Evolutionary conservation across 1,140 invertebrate species (phyloP).

Genomic region (Drosophila varians): DNA sequence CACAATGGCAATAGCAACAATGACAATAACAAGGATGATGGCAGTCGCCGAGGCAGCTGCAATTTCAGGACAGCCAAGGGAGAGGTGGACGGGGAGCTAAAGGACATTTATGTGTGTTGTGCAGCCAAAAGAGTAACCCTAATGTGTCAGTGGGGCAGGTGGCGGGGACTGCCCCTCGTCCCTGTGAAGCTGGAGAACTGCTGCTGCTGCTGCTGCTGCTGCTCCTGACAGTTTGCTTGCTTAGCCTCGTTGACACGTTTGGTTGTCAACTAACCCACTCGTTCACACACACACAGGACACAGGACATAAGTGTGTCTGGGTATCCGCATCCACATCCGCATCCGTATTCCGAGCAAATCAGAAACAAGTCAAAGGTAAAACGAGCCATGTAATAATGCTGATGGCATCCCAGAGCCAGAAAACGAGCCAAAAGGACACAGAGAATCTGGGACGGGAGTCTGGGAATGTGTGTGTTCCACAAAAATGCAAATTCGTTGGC

Average conservation of each 20-base stretch:
- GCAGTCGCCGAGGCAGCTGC: conserved; percentile 46
- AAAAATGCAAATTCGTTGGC: conserved; percentile 69
- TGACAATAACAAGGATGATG: conserved; percentile 44
- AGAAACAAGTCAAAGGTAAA: conserved; percentile 73
- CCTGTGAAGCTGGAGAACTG: conserved; percentile 7
- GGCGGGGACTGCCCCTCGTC: neutral
- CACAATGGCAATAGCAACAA: conserved; percentile 47
- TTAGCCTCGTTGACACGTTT: conserved; percentile 78
- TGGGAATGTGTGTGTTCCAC: conserved; percentile 3
- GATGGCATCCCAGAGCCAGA: conserved; percentile 50
- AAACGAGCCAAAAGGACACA: conserved; percentile 43
- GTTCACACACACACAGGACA: conserved; percentile 12
- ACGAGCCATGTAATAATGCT: conserved; percentile 67
- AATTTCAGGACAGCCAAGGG: conserved; percentile 8
- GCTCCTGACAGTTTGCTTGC: conserved; percentile 62
- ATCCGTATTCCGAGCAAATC: conserved; percentile 60
- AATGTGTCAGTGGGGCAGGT: conserved; percentile 68
- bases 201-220: conserved; percentile 32
- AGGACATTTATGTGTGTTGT: conserved; percentile 58
- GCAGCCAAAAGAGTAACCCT: conserved; percentile 67
- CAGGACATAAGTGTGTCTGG: neutral
- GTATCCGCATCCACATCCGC: neutral
- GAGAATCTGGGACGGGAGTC: too few species aligned
- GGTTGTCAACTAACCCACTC: conserved; percentile 60
- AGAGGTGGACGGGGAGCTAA: neutral